phyloP scores from a whole-genome alignment of 2,888 invertebrate species.

The Eupithecia pulchellata region DNA sequence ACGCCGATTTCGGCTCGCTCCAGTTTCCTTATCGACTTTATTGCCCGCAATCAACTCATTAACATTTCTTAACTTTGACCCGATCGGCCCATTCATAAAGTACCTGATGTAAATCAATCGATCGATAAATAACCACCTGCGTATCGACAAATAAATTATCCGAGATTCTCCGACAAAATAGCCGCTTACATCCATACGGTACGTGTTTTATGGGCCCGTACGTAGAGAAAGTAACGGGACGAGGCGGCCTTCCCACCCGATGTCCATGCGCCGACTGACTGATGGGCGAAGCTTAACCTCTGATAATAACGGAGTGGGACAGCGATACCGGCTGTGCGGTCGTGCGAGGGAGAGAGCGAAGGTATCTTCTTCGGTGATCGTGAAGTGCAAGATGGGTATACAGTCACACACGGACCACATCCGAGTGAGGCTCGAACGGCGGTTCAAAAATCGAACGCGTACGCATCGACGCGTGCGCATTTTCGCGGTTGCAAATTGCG shows the following conservation, averaged over 20 bases:
- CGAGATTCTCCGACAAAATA: conserved; percentile 64
- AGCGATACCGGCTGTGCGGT: conserved; percentile 49
- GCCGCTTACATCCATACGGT: conserved; percentile 67
- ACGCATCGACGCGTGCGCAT: conserved; percentile 71
- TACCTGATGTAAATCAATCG: conserved; percentile 46
- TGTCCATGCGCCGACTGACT: conserved; percentile 80
- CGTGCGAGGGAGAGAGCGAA: conserved; percentile 64
- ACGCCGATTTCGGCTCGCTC: conserved; percentile 63
- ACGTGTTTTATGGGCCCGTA: conserved; percentile 70
- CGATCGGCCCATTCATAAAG: conserved; percentile 49
- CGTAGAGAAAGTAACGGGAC: conserved; percentile 77
- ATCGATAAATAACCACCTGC: conserved; percentile 62
- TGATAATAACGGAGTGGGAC: conserved; percentile 82
- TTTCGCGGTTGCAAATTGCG: conserved; percentile 54
- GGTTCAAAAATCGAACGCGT: conserved; percentile 77
- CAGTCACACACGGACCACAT: conserved; percentile 84
- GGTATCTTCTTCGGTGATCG: conserved; percentile 84
- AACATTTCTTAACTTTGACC: conserved; percentile 71
- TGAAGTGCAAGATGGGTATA: conserved; percentile 83
- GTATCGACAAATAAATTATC: conserved; percentile 65
- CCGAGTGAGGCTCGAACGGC: conserved; percentile 78
- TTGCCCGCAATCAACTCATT: conserved; percentile 46
- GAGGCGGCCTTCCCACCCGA: conserved; percentile 76
- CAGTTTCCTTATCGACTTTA: conserved; percentile 63
- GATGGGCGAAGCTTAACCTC: conserved; percentile 82